Evolutionary conservation across 2,888 invertebrate species (phyloP).

Genomic region (Neoaliturus tenellus): DNA sequence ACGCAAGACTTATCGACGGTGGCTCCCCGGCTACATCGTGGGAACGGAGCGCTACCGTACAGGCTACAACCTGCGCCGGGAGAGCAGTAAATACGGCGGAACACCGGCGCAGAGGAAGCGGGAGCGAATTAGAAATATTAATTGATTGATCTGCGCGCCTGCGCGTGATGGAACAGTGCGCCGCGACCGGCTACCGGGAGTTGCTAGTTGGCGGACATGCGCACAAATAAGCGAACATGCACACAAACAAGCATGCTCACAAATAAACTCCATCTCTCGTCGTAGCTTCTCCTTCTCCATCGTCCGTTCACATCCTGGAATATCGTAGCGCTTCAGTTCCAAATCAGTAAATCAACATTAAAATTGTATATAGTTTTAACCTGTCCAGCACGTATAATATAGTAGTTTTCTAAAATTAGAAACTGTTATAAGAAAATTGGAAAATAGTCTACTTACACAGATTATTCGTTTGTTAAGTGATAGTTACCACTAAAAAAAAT

Average conservation of each 20-base stretch:
- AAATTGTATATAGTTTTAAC: no score
- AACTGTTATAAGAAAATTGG: no score
- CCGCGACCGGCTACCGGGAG: background rate
- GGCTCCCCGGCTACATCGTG: background rate
- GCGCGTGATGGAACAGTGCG: background rate
- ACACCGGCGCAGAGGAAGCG: background rate
- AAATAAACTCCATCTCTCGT: no score
- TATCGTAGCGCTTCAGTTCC: no score
- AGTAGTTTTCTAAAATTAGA: no score
- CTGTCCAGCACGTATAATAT: no score
- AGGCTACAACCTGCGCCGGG: background rate
- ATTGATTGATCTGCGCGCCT: background rate
- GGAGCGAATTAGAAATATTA: conserved; percentile 14
- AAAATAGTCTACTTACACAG: no score
- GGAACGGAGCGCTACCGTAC: background rate
- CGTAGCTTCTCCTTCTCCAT: no score
- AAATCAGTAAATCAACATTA: no score
- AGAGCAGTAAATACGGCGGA: background rate
- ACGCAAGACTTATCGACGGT: background rate
- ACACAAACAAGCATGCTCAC: background rate
- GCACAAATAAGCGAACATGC: conserved; percentile 6
- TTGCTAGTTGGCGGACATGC: background rate
- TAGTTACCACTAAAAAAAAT: no score
- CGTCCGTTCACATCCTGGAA: no score
- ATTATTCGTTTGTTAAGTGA: no score